phyloP scores from a whole-genome alignment of 2,113 vertebrate species.

The Silurus asotus region DNA sequence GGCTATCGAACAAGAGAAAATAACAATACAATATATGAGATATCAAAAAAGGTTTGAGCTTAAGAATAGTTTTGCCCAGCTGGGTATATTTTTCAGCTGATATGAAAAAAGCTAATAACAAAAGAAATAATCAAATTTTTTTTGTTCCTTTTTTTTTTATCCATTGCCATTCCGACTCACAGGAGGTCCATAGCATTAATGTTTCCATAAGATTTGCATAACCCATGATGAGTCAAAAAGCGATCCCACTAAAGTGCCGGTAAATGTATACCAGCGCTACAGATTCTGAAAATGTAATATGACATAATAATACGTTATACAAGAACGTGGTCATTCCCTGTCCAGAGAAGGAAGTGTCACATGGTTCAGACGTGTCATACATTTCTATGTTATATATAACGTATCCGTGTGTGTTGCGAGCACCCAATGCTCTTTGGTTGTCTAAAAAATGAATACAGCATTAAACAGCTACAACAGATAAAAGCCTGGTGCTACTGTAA shows the following conservation, averaged over 20 bases:
- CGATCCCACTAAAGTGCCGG: background rate
- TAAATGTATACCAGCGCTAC: background rate
- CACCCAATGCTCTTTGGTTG: conserved; percentile 43
- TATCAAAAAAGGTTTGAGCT: too few species aligned
- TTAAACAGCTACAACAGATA: conserved; percentile 45
- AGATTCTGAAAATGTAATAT: background rate
- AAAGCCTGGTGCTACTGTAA: conserved; percentile 51
- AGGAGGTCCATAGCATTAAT: background rate
- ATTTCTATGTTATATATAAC: background rate
- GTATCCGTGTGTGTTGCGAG: conserved; percentile 16
- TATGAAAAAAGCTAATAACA: too few species aligned
- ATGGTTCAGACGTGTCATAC: background rate
- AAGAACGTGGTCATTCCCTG: background rate
- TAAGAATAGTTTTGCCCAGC: too few species aligned
- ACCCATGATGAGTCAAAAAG: background rate
- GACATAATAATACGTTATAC: background rate
- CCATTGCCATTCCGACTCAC: background rate
- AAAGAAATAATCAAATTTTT: too few species aligned
- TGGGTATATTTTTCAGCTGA: too few species aligned
- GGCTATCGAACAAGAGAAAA: too few species aligned
- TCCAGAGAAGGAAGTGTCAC: background rate
- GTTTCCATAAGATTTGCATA: background rate
- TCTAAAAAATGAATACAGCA: conserved; percentile 50
- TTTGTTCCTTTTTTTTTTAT: background rate
- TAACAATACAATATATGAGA: too few species aligned